Evolutionary conservation across 2,113 vertebrate species (phyloP).

Genomic region (Mastomys coucha): DNA sequence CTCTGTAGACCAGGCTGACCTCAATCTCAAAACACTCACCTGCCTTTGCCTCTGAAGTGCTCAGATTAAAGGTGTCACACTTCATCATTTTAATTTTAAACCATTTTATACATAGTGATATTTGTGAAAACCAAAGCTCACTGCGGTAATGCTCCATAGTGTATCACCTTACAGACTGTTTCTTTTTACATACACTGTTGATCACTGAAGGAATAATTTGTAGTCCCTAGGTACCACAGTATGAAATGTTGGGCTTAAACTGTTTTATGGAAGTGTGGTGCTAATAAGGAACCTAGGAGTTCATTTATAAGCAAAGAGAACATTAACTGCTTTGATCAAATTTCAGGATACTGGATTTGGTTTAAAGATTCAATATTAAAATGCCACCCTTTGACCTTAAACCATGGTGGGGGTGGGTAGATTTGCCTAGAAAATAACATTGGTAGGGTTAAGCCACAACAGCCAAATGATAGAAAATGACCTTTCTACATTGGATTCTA

Average conservation of each 20-base stretch:
- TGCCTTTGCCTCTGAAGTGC: neutral
- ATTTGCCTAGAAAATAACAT: conserved; percentile 46
- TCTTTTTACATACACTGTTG: conserved; percentile 33
- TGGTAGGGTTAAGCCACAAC: neutral
- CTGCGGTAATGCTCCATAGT: neutral
- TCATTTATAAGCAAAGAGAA: conserved; percentile 33
- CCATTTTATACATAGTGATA: conserved; percentile 17
- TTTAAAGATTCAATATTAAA: conserved; percentile 56
- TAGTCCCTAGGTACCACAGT: neutral
- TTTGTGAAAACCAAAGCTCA: neutral
- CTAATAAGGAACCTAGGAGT: neutral
- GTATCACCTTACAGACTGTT: neutral
- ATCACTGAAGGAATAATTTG: conserved; percentile 10
- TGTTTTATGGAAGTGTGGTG: neutral
- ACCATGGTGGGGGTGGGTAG: neutral
- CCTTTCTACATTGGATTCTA: neutral
- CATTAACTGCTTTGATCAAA: conserved; percentile 43
- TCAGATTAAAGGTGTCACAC: neutral
- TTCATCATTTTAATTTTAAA: conserved; percentile 43
- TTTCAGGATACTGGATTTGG: conserved; percentile 16
- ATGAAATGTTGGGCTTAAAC: conserved; percentile 42
- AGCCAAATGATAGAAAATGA: neutral
- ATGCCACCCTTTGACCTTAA: conserved; percentile 12
- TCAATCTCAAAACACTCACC: neutral
- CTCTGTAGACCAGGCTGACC: neutral